Evolutionary conservation across 2,797 vertebrate genomes (phyloP), one percentile per base, ranked within the genome.

Genomic region (Rhinichthys osculus): DNA sequence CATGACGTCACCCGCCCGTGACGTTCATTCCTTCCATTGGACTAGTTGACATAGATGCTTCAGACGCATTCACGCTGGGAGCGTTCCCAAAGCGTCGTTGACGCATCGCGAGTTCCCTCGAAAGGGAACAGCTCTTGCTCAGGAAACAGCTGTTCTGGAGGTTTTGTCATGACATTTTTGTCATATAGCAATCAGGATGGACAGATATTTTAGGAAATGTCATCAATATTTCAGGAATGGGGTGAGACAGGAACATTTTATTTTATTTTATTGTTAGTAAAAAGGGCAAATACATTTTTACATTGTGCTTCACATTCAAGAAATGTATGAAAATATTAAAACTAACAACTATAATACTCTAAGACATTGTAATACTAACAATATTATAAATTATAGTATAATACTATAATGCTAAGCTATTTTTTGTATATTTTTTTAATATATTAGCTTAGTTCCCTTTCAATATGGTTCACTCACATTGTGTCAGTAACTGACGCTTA

Each of bases 101-200:
- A 27, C 27, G 27, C 27, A 27, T 27, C 27, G 27, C 27, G 27
- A 27, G 27, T 27, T 27, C 27, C 27, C 27, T 27, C 27, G 27
- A 27, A 27, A 27, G n/a, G 74, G 57, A 52, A 54, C 71, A 70
- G 47, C 64, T 35, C 44, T 78, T 66, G 50, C 35, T 81, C 72
- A 85, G 87, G 83, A 88, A 87, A 81, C 85, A 88, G 80, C 71
- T 88, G 85, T 59, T 76, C 42, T 69, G 57, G 38, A 67, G 79
- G 57, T 70, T 87, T 80, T 84, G 80, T 54, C 76, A 47, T 72
- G 47, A 62, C 35, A 79, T 35, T 44, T 88, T 81, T 77, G 47
- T 78, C n/a, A 70, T 44, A 33, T 59, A 44, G 27, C 38, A 17
- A 35, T 64, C 70, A 78, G 54, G 59, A 64, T 84, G 57, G 44